Base-by-base conservation (phyloP, 2,888 invertebrate genomes). In the Leptinotarsa juncta region DNA sequence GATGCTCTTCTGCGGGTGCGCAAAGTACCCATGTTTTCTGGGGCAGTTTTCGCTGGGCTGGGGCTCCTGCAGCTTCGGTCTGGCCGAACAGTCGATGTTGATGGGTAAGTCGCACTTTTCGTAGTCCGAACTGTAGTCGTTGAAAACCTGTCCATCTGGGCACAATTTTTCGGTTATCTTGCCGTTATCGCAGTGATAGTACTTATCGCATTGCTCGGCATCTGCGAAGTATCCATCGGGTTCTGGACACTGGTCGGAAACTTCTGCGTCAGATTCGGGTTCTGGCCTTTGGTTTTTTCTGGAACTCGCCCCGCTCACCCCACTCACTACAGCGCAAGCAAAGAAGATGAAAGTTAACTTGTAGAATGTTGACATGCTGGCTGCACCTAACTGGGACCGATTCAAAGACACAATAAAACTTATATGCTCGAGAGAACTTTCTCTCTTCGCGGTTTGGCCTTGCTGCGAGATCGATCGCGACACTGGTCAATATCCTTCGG, bases 51-150 rank as follows among this genome's bases (percentile, higher is more conserved):
- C 85, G 0, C 92, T 89, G 0, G 95, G 91, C 77, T 92, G 92
- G 0, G 96, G 95, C 0, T 90, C 89, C 88, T 95, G 96, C 79
- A 93, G 88, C 84, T 94, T 93, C 12, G 94, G 91, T 75, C 96
- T 90, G 79, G 93, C 92, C 0, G 91, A 90, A 88, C 96, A 96
- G 87, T 96, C 96, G 75, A 96, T 92, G 83, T 95, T 95, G 87
- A 94, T 95, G 0, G 96, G 96, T 79, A 96, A 88, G 87, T 96
- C 96, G 83, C 96, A 96, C 85, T 96, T 96, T 87, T 96, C 96
- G 73, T 95, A 93, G 74, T 92, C 91, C 2, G 92, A 90, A 81
- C 93, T 94, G 67, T 67, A 67, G 51, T 67, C 67, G 67, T 67
- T 67, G 67, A 67, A 67, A 5, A 96, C 96, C 90, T 96, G 93